Base-by-base conservation (phyloP, 2,888 invertebrate species). In the Liposcelis brunnea region DNA sequence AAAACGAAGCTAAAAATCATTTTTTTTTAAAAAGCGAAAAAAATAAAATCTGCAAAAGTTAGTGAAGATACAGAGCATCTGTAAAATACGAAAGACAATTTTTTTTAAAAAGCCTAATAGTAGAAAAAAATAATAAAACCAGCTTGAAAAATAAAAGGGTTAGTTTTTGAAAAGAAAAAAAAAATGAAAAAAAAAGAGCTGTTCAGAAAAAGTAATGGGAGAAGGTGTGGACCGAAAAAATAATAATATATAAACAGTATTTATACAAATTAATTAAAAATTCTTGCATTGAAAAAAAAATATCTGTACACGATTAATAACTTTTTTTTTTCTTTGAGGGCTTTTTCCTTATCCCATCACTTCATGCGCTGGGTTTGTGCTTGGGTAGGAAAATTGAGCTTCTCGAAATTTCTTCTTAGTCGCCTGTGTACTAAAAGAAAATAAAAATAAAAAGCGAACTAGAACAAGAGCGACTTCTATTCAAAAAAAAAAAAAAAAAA, bases 291-390 rank as follows among this genome's bases (percentile, higher is more conserved):
- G 8, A 26, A 26, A 26, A 26, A 26, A 26, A 26, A 26, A 26
- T 26, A 6, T 26, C 26, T 26, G 26, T 26, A 26, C 26, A 26
- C 8, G 26, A 26, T 16, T 35, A 14, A 35, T 16, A 7, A 35
- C 10, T 10, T 46, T 44, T 49, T 47, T 47, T 51, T 54, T 51
- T 54, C 52, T 53, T 53, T 63, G 75, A 75, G 76, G 76, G 75
- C 75, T 73, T 72, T 74, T 75, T 76, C 76, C 77, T 76, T 76
- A 76, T 77, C 77, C 76, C 76, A 76, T 75, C 71, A 73, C 74
- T 56, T 55, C 26, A 26, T 26, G 26, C 26, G 26, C 8, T 26
- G 26, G 26, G 8, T 26, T 56, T 49, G 49, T 55, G 56, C 59
- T 58, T 33, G 42, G 31, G 45, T 11, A 21, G 42, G 58, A 57